Conservation (phyloP, 2,888 invertebrate species). For the Lacanobia wlatinum region DNA sequence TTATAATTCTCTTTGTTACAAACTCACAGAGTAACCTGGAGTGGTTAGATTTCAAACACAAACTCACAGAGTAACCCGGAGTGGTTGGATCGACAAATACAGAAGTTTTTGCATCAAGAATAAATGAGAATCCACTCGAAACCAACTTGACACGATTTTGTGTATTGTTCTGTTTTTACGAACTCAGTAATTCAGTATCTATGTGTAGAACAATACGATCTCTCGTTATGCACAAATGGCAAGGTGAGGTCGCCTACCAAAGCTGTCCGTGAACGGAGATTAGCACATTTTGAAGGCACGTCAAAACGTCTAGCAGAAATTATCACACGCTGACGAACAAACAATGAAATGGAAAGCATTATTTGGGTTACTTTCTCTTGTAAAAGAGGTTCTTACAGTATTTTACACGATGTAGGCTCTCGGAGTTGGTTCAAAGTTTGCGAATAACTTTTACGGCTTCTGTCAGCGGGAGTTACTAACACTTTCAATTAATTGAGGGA, state of each 20-base stretch:
- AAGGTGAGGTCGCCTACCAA: constrained; percentile 31
- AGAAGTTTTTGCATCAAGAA: background rate
- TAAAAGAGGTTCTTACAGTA: constrained; percentile 28
- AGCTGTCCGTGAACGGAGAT: constrained; percentile 12
- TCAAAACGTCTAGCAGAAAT: constrained; percentile 31
- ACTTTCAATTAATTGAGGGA: constrained; percentile 24
- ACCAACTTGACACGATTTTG: constrained; percentile 3
- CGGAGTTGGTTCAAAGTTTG: constrained; percentile 6
- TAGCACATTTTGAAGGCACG: constrained; percentile 40
- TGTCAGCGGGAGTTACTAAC: constrained; percentile 6
- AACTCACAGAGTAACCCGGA: background rate
- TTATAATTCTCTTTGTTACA: too few relatives aligned
- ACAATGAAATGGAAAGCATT: constrained; percentile 47
- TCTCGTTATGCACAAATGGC: constrained; percentile 28
- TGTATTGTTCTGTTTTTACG: constrained; percentile 35
- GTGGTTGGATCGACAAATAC: background rate
- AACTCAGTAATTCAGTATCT: background rate
- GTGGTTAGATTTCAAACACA: too few relatives aligned
- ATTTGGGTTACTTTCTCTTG: constrained; percentile 37
- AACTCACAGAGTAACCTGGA: too few relatives aligned
- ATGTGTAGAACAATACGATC: constrained; percentile 6
- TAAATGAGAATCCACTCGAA: constrained; percentile 3
- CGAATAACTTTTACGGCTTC: constrained; percentile 27
- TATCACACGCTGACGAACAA: constrained; percentile 29
- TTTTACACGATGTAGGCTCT: constrained; percentile 11